A percentile compares a stretch with the other conserved stretches of the same genome.
phyloP scores from a whole-genome alignment of 2,113 vertebrate genomes.

The Pedionomus torquatus region DNA sequence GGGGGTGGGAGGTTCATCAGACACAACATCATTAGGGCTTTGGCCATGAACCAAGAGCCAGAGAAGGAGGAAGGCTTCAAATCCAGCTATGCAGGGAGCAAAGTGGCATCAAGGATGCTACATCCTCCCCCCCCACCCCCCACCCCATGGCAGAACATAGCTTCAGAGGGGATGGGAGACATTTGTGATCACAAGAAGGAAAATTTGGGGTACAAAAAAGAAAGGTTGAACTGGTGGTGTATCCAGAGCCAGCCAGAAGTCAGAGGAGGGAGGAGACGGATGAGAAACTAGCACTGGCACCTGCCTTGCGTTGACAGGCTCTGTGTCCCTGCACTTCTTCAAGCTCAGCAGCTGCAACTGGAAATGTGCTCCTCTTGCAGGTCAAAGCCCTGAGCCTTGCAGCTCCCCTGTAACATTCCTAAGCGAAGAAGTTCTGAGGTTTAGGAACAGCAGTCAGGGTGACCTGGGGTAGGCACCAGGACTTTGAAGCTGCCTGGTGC shows the following conservation, averaged over 20 bases:
- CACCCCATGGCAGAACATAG: rapidly evolving
- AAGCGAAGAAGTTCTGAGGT: not conserved
- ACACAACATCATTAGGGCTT: conserved; percentile 48
- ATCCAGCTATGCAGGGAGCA: not conserved
- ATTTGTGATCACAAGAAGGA: not conserved
- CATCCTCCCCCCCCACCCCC: rapidly evolving
- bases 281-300: not conserved
- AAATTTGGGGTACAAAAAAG: not conserved
- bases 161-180: not conserved
- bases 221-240: not conserved
- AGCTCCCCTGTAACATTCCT: not conserved
- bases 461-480: not conserved
- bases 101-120: not conserved
- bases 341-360: not conserved
- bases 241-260: not conserved
- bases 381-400: not conserved
- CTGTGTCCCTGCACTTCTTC: not conserved
- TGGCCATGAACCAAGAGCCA: not conserved
- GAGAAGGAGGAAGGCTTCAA: not conserved
- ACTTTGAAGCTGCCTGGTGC: not conserved
- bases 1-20: conserved; percentile 58
- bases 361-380: not conserved
- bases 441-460: not conserved
- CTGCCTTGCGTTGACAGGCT: rapidly evolving
- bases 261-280: not conserved